phyloP scores from a whole-genome alignment of 2,113 vertebrate species.

The Abramis brama region DNA sequence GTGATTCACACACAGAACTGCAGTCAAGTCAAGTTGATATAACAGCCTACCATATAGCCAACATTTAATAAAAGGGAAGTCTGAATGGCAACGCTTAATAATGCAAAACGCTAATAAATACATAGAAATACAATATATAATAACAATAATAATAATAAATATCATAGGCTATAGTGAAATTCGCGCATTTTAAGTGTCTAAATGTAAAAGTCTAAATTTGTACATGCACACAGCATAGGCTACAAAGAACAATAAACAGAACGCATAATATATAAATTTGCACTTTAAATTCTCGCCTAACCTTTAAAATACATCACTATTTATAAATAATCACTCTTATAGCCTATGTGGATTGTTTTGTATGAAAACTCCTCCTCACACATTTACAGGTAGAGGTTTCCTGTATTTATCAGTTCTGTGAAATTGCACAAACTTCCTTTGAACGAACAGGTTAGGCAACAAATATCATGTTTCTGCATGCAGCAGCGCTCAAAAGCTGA shows the following conservation, averaged over 20 bases:
- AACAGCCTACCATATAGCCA: not conserved
- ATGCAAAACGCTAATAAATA: not conserved
- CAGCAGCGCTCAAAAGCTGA: not conserved
- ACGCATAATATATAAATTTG: not conserved
- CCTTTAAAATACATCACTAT: not conserved
- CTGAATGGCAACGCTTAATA: not conserved
- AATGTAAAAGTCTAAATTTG: not conserved
- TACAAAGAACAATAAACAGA: not conserved
- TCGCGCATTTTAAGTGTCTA: not conserved
- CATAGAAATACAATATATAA: not conserved
- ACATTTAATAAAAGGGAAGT: not conserved
- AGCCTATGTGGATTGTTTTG: not conserved
- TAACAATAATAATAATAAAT: too few species aligned
- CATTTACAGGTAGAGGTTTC: not conserved
- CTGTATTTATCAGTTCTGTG: too few species aligned
- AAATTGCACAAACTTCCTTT: constrained; percentile 13
- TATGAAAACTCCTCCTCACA: not conserved
- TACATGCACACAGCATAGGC: not conserved
- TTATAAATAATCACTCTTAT: not conserved
- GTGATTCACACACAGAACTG: constrained; percentile 8
- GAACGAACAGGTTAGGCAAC: constrained; percentile 16
- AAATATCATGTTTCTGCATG: constrained; percentile 27
- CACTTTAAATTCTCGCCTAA: not conserved
- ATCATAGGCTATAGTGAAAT: too few species aligned
- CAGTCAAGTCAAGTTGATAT: not conserved